These are phyloP conservation scores for Mactromeris polynyma DNA, from an alignment of 2,888 invertebrate genomes.

Conservation along the genomic window DNA sequence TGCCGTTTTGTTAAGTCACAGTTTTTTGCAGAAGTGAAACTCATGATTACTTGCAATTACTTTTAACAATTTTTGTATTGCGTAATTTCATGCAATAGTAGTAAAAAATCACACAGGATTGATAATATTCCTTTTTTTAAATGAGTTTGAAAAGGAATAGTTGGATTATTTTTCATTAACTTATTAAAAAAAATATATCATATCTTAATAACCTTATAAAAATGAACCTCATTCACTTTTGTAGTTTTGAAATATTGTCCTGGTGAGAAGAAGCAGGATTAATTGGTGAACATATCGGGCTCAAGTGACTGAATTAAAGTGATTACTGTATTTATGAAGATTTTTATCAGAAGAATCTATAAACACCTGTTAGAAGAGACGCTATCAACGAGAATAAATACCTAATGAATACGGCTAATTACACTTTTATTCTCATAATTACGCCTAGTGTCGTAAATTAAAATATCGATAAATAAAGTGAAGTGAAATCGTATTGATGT, in stretches of 20 bases:
- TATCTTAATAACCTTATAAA: no score
- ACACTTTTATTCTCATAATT: background rate
- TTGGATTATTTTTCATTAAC: no score
- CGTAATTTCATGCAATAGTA: no score
- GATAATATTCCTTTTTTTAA: no score
- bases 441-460: background rate
- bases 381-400: background rate
- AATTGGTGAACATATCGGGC: background rate
- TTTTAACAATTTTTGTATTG: no score
- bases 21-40: no score
- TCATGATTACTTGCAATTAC: no score
- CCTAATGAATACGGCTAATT: background rate
- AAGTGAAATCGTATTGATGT: background rate
- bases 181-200: no score
- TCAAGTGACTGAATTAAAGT: background rate
- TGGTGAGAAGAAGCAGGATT: background rate
- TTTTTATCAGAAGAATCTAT: background rate
- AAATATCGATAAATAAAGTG: background rate
- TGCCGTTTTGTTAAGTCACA: no score
- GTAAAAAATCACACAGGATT: no score
- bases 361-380: conserved; percentile 7
- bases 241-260: background rate
- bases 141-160: no score
- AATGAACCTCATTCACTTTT: no score
- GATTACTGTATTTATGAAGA: conserved; percentile 6